These are phyloP conservation scores for Bufo gargarizans DNA, from an alignment of 2,113 vertebrate species.

Conservation along the genomic window DNA sequence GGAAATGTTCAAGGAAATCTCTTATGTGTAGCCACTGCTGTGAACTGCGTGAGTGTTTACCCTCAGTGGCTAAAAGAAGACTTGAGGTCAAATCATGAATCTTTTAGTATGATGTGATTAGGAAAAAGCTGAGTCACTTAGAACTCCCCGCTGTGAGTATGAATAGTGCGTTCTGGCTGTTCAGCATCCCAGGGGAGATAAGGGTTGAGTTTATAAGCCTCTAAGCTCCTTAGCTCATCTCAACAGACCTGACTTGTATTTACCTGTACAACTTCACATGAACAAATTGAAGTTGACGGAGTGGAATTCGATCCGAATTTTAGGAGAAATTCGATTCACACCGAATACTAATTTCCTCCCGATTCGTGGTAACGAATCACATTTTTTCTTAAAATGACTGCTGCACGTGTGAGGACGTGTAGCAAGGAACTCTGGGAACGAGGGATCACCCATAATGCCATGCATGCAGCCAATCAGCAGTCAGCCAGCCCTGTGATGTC, in stretches of 20 bases:
- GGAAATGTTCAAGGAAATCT: background rate
- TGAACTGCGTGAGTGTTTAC: background rate
- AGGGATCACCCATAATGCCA: no score
- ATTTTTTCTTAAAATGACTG: no score
- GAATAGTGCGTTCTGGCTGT: conserved; percentile 31
- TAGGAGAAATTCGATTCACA: no score
- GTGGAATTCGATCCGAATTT: no score
- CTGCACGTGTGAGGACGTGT: no score
- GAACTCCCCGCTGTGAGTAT: conserved; percentile 37
- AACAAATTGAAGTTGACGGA: no score
- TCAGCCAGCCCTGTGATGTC: no score
- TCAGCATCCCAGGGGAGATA: conserved; percentile 22
- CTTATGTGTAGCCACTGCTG: background rate
- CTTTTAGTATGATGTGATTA: conserved; percentile 44
- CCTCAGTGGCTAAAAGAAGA: background rate
- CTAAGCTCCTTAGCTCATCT: background rate
- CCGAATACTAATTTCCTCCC: no score
- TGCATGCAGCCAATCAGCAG: no score
- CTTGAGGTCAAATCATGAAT: conserved; percentile 25
- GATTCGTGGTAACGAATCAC: no score
- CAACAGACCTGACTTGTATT: conserved; percentile 8
- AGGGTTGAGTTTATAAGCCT: conserved; percentile 20
- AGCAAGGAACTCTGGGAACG: no score
- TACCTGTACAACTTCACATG: background rate
- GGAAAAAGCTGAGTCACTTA: conserved; percentile 28